Evolutionary conservation across 2,888 invertebrate genomes (phyloP).

Genomic region (Hipparchia semele): DNA sequence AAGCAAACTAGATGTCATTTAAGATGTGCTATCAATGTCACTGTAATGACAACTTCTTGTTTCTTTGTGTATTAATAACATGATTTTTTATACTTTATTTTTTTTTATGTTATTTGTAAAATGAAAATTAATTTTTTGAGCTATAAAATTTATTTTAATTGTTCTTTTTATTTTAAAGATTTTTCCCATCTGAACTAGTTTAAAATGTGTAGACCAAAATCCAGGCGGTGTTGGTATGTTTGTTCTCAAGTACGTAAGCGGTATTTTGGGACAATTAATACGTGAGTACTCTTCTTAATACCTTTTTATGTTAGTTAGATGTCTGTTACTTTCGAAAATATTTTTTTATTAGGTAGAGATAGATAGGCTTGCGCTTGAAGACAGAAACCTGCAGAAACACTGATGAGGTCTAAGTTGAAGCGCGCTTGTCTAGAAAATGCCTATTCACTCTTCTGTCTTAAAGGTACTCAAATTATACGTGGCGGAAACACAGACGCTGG

Average conservation of each 20-base stretch:
- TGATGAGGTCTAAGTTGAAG: too few relatives aligned
- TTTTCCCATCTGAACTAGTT: slow-evolving; percentile 30
- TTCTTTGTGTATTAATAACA: background rate
- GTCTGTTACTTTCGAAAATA: too few relatives aligned
- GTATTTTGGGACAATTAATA: slow-evolving; percentile 27
- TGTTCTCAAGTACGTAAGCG: slow-evolving; percentile 26
- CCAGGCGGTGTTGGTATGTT: slow-evolving; percentile 34
- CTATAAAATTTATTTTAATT: slow-evolving; percentile 11
- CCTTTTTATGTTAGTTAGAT: background rate
- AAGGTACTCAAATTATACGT: too few relatives aligned
- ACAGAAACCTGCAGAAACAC: too few relatives aligned
- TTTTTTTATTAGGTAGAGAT: too few relatives aligned
- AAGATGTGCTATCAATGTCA: background rate
- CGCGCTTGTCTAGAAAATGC: too few relatives aligned
- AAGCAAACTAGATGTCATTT: background rate
- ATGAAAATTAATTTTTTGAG: slow-evolving; percentile 14
- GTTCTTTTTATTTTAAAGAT: slow-evolving; percentile 10
- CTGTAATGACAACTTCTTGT: background rate
- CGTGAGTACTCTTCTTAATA: slow-evolving; percentile 29
- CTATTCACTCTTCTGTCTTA: too few relatives aligned
- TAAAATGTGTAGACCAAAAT: slow-evolving; percentile 32
- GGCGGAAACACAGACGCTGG: too few relatives aligned
- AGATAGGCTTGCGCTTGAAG: background rate
- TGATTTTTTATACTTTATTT: slow-evolving; percentile 23
- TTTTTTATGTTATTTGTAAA: slow-evolving; percentile 13